Conservation (phyloP, 2,113 vertebrate species). For the Marcusenius ussheri region DNA sequence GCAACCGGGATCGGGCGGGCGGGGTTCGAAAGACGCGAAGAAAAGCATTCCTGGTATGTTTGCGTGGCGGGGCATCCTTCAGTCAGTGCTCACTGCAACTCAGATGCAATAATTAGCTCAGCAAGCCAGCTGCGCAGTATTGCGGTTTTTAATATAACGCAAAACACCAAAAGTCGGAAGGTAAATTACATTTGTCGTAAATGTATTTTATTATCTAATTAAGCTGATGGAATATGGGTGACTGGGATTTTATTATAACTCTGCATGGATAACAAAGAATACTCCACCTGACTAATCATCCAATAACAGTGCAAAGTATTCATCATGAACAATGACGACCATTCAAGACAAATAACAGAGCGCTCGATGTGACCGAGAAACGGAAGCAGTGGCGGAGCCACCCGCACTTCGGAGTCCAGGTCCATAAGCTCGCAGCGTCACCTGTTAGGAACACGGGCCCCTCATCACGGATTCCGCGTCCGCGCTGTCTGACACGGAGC, state of each 20-base stretch:
- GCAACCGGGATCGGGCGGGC: constrained; percentile 25
- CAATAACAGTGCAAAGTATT: neutral
- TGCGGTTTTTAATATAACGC: neutral
- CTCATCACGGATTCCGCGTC: neutral
- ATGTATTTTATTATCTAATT: neutral
- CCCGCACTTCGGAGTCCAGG: neutral
- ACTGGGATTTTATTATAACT: neutral
- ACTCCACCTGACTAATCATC: neutral
- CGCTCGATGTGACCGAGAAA: neutral
- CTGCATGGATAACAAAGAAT: neutral
- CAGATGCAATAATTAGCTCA: neutral
- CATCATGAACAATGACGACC: neutral
- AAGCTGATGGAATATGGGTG: neutral
- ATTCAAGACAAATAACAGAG: neutral
- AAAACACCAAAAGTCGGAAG: neutral
- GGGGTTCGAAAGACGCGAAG: constrained; percentile 2
- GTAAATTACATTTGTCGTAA: neutral
- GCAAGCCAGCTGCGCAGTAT: neutral
- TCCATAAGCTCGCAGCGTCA: neutral
- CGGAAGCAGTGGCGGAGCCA: neutral
- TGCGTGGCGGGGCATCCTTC: neutral
- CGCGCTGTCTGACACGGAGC: neutral
- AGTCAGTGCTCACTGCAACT: neutral
- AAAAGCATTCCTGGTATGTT: constrained; percentile 15
- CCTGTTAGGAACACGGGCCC: neutral